Base-by-base conservation (phyloP, 53 echinoderm and acorn worm genomes). In the Hippasteria phrygiana region DNA sequence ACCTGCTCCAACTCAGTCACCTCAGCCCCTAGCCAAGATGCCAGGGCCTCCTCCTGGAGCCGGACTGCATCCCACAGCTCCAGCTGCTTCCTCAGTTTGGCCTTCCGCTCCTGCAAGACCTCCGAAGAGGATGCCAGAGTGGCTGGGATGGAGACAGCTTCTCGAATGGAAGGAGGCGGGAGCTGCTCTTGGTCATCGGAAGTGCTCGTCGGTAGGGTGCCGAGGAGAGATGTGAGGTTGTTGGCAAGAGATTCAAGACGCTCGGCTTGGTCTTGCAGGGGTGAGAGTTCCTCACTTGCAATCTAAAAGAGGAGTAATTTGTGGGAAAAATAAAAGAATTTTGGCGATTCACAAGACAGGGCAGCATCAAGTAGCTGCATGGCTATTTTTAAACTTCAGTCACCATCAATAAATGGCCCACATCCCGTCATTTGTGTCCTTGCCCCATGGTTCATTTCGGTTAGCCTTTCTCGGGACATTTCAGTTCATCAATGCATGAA, bases 11-110 rank as follows among this genome's bases (percentile, higher is more conserved):
- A 62, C 62, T 76, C 78, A 41, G 71, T 32, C 89, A 83, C 88
- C 51, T 91, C 91, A 1, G 56, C 88, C 16, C 89, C 94, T 7
- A 94, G 40, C 94, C 94, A 94, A 11, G 91, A 89, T 27, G 91
- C 87, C 39, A 94, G 37, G 14, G 82, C 67, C 86, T 91, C 85
- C 89, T 91, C 91, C 77, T 86, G 55, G 36, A 75, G 53, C 16
- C 71, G 43, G 46, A 93, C 94, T 35, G 65, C 69, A 10, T 94
- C 91, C 94, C 88, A 91, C 43, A 94, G 75, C 45, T 64, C 88
- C 50, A 88, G 43, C 67, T 90, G 91, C 53, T 87, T 88, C 86
- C 87, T 88, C 16, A 94, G 91, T n/a, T 67, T 83, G 28, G 22
- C 59, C 85, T 67, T 71, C 79, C 94, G 88, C 65, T 94, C 91